A percentile compares a stretch with the other conserved stretches of the same genome.
phyloP scores from a whole-genome alignment of 2,797 vertebrate genomes.

The Xyrichtys novacula region DNA sequence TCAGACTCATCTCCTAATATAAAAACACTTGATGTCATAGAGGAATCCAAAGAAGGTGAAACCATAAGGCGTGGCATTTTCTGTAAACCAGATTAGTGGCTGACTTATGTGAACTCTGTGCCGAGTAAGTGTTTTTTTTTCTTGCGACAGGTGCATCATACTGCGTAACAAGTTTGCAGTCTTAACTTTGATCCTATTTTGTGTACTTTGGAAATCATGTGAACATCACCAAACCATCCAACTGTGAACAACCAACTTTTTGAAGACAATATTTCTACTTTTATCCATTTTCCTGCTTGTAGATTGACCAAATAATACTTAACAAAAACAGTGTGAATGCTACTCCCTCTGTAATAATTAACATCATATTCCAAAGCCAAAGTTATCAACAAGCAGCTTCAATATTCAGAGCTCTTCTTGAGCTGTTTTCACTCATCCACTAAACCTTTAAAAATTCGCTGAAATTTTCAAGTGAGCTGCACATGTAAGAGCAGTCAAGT shows the following conservation, averaged over 20 bases:
- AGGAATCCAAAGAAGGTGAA: slow-evolving; percentile 15
- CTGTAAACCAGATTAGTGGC: slow-evolving; percentile 16
- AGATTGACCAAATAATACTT: not conserved
- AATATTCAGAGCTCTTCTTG: not conserved
- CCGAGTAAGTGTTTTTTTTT: slow-evolving; percentile 26
- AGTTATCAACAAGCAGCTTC: not conserved
- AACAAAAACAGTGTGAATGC: not conserved
- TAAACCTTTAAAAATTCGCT: too few relatives aligned
- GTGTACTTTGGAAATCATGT: not conserved
- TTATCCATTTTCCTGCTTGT: not conserved
- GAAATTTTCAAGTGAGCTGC: too few relatives aligned
- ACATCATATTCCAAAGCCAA: not conserved
- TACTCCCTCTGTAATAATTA: not conserved
- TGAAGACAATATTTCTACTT: not conserved
- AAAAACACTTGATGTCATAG: slow-evolving; percentile 21
- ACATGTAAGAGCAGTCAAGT: too few relatives aligned
- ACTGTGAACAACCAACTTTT: slow-evolving; percentile 1
- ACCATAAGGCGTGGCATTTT: slow-evolving; percentile 43
- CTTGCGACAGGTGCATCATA: slow-evolving; percentile 19
- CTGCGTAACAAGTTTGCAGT: not conserved
- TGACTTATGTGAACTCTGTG: slow-evolving; percentile 37
- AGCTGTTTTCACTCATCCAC: not conserved
- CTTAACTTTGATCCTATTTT: not conserved
- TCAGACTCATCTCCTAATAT: slow-evolving; percentile 23
- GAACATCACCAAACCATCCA: not conserved